Conservation (phyloP, 2,797 vertebrate species). For the Enteromius treurensis region DNA sequence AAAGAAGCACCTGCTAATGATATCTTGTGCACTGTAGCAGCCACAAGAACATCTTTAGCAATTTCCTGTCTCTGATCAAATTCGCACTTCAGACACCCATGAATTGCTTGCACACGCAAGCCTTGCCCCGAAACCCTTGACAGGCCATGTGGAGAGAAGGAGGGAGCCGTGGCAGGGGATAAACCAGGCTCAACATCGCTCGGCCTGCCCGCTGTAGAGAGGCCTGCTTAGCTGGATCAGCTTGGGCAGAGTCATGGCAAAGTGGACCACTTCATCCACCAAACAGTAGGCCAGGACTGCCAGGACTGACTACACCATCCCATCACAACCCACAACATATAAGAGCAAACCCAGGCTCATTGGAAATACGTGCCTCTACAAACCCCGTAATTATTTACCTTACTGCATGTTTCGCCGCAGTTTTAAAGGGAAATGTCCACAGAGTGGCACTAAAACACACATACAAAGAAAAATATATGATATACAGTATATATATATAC, state of each 20-base stretch:
- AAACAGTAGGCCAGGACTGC: neutral
- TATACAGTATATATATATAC: neutral
- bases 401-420: too few relatives aligned
- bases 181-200: conserved; percentile 10
- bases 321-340: neutral
- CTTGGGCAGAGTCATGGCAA: conserved; percentile 19
- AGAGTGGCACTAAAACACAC: too few relatives aligned
- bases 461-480: neutral
- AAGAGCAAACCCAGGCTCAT: too few relatives aligned
- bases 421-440: too few relatives aligned
- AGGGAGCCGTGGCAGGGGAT: conserved; percentile 6
- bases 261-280: conserved; percentile 13
- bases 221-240: conserved; percentile 3
- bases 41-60: conserved; percentile 26
- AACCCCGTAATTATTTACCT: too few relatives aligned
- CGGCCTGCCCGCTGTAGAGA: neutral
- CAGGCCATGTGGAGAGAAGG: conserved; percentile 5
- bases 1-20: conserved; percentile 73
- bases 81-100: conserved; percentile 6
- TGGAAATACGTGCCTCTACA: too few relatives aligned
- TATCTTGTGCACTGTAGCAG: conserved; percentile 16
- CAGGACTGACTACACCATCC: neutral
- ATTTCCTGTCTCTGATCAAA: conserved; percentile 39
- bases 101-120: neutral
- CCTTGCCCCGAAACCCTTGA: conserved; percentile 1